Conservation (phyloP, 2,797 vertebrate genomes). For the Sylvia borin region DNA sequence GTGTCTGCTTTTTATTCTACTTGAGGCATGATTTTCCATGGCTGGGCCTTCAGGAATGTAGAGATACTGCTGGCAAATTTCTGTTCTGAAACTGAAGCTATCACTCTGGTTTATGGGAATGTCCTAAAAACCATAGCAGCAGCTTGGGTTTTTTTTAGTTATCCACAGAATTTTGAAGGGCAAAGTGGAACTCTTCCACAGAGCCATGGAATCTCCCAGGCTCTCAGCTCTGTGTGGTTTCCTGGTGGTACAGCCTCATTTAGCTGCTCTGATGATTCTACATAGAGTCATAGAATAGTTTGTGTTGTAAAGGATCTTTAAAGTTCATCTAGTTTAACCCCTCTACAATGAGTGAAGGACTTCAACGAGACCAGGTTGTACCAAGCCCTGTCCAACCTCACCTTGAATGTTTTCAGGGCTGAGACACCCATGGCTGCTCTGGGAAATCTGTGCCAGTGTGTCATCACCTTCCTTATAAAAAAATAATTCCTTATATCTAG, state of each 20-base stretch:
- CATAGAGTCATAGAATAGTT: not conserved
- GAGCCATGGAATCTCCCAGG: not conserved
- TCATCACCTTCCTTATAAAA: not conserved
- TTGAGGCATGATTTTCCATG: not conserved
- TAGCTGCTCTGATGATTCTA: not conserved
- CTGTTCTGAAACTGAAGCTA: not conserved
- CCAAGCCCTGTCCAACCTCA: not conserved
- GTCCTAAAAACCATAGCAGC: not conserved
- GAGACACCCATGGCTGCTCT: not conserved
- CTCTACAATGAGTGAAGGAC: not conserved
- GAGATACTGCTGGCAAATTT: not conserved
- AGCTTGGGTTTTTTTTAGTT: not conserved
- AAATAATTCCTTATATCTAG: not conserved
- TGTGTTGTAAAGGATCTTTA: not conserved
- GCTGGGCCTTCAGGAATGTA: not conserved
- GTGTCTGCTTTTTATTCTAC: not conserved
- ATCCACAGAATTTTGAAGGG: not conserved
- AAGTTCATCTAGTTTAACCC: not conserved
- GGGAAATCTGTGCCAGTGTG: not conserved
- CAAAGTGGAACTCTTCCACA: fast-evolving
- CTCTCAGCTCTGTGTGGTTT: not conserved
- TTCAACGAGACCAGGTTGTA: not conserved
- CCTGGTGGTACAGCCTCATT: not conserved
- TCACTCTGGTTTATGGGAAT: not conserved
- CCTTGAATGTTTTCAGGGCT: not conserved